Evolutionary conservation across 2,797 vertebrate genomes (phyloP).

Genomic region (Lacerta viridis): DNA sequence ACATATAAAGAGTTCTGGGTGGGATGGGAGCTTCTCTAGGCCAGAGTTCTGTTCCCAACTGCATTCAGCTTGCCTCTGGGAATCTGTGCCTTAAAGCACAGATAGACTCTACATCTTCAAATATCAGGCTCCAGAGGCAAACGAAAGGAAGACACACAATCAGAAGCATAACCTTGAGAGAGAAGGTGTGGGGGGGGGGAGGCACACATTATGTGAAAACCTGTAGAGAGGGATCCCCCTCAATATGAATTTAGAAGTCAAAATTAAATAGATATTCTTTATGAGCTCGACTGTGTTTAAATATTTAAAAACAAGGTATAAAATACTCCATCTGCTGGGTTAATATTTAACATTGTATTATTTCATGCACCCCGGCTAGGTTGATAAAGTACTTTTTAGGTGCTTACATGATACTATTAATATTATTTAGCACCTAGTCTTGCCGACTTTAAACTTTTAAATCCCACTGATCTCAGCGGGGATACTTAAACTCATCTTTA

Average conservation of each 20-base stretch:
- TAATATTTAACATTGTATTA: no score
- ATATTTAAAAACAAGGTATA: no score
- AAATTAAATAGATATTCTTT: no score
- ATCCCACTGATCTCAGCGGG: not conserved
- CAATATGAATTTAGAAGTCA: no score
- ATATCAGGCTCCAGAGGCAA: not conserved
- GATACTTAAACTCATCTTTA: no score
- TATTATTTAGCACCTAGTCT: not conserved
- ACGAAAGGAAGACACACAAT: not conserved
- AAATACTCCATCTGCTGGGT: no score
- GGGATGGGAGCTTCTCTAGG: not conserved
- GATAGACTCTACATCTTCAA: not conserved
- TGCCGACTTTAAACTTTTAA: not conserved
- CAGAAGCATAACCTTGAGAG: no score
- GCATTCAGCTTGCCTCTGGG: not conserved
- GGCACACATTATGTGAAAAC: no score
- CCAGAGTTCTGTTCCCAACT: no score
- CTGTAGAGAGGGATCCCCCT: no score
- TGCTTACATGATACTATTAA: not conserved
- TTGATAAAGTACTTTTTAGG: not conserved
- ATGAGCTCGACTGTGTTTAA: no score
- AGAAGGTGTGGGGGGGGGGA: no score
- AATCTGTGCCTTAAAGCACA: not conserved
- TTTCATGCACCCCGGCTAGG: not conserved
- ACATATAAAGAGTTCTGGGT: not conserved